Evolutionary conservation across 1,140 invertebrate species (phyloP).

Genomic region (Centruroides sculpturatus): DNA sequence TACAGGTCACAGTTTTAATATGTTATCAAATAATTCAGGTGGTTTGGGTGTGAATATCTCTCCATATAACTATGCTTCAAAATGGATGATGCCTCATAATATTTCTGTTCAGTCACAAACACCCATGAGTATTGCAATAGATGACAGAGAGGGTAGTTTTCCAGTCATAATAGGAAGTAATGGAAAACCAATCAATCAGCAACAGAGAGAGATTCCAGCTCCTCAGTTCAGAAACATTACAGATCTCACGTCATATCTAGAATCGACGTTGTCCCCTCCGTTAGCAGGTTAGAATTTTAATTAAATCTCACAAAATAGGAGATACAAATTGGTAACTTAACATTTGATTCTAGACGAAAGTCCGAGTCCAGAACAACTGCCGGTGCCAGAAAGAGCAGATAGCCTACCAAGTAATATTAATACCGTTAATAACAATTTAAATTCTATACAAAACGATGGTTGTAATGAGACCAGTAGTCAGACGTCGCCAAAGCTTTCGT

Average conservation of each 20-base stretch:
- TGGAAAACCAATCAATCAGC: too few relatives aligned
- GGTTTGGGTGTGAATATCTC: conserved; percentile 5
- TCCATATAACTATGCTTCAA: conserved; percentile 9
- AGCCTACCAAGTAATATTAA: conserved; percentile 10
- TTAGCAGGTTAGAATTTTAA: conserved; percentile 4
- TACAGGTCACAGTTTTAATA: background rate
- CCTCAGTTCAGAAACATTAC: too few relatives aligned
- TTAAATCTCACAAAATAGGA: background rate
- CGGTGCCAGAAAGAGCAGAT: conserved; percentile 13
- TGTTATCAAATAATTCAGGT: background rate
- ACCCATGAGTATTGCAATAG: too few relatives aligned
- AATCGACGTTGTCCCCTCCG: conserved; percentile 11
- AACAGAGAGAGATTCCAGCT: too few relatives aligned
- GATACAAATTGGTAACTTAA: background rate
- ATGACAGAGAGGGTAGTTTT: too few relatives aligned
- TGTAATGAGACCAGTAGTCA: conserved; percentile 1
- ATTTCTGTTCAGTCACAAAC: background rate
- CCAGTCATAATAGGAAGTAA: too few relatives aligned
- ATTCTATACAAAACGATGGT: background rate
- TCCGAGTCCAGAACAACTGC: conserved; percentile 14
- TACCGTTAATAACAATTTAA: conserved; percentile 8
- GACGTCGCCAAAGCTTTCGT: conserved; percentile 5
- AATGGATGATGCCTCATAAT: conserved; percentile 8
- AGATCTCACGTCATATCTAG: conserved; percentile 10
- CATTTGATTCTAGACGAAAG: conserved; percentile 8